Percentiles rank a stretch among this genome's conserved stretches.
These are phyloP conservation scores for Myioborus melanocephalus DNA, from an alignment of 2,797 vertebrate genomes.

Conservation along the genomic window DNA sequence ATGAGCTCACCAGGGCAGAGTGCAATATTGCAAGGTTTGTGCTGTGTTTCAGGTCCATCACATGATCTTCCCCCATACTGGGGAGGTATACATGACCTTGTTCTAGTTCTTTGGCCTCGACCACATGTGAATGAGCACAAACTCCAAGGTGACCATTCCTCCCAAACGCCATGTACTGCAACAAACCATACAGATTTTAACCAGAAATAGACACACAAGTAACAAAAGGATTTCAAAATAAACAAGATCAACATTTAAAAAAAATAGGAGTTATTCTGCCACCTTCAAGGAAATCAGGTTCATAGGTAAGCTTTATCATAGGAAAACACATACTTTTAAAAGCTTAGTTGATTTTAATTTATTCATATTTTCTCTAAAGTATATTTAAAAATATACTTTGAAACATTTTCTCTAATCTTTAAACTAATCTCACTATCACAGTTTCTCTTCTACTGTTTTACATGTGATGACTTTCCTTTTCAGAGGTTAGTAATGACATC, in stretches of 20 bases:
- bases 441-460: neutral
- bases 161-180: constrained; percentile 99
- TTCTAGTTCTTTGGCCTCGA: constrained; percentile 97
- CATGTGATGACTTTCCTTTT: neutral
- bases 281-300: neutral
- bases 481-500: neutral
- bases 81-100: constrained; percentile 93
- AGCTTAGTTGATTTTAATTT: neutral
- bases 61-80: constrained; percentile 96
- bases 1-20: constrained; percentile 91
- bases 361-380: neutral
- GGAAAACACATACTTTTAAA: neutral
- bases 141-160: constrained; percentile 99
- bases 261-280: neutral
- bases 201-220: constrained; percentile 55
- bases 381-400: neutral
- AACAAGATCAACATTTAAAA: neutral
- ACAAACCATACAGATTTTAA: constrained; percentile 79
- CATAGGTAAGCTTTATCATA: neutral
- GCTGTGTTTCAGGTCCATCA: constrained; percentile 97
- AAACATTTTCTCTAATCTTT: neutral
- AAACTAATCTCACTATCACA: neutral
- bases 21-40: constrained; percentile 99
- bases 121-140: constrained; percentile 99
- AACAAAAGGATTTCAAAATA: constrained; percentile 31